Percentiles rank a stretch among this genome's conserved stretches.
Evolutionary conservation across 2,113 vertebrate species (phyloP).

Genomic region (Notothenia coriiceps): DNA sequence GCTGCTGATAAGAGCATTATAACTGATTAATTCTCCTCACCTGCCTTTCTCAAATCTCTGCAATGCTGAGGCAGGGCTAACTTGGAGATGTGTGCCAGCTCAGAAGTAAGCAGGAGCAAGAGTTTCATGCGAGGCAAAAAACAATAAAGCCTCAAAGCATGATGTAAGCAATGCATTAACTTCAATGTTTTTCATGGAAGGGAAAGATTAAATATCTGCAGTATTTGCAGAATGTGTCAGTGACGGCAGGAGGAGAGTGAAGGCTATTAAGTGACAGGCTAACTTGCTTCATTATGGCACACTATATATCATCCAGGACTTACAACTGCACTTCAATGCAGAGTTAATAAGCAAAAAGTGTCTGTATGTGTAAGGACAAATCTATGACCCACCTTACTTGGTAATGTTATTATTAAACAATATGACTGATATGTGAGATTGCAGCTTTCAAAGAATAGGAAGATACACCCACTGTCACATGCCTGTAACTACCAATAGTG

Average conservation of each 20-base stretch:
- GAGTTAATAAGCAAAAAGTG: not conserved
- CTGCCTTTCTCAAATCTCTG: constrained; percentile 70
- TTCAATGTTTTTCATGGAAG: not conserved
- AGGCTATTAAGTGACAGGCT: not conserved
- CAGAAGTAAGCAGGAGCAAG: constrained; percentile 41
- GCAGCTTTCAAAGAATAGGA: not conserved
- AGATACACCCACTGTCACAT: not conserved
- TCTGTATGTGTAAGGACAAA: not conserved
- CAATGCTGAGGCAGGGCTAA: constrained; percentile 71
- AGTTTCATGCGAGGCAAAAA: constrained; percentile 16
- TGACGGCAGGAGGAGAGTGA: not conserved
- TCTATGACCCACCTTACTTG: too few relatives aligned
- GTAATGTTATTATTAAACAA: not conserved
- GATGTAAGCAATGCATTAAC: not conserved
- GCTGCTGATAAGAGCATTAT: constrained; percentile 78
- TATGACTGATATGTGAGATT: not conserved
- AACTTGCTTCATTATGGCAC: not conserved
- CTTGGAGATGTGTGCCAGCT: constrained; percentile 45
- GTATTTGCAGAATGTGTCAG: constrained; percentile 3
- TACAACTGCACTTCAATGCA: constrained; percentile 7
- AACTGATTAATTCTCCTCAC: constrained; percentile 64
- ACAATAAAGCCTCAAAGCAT: not conserved
- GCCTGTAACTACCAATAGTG: not conserved
- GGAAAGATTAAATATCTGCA: not conserved
- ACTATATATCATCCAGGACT: not conserved